Evolutionary conservation across 2,797 vertebrate species (phyloP), one percentile per base, ranked within the genome.

Genomic region (Sebastes umbrosus): DNA sequence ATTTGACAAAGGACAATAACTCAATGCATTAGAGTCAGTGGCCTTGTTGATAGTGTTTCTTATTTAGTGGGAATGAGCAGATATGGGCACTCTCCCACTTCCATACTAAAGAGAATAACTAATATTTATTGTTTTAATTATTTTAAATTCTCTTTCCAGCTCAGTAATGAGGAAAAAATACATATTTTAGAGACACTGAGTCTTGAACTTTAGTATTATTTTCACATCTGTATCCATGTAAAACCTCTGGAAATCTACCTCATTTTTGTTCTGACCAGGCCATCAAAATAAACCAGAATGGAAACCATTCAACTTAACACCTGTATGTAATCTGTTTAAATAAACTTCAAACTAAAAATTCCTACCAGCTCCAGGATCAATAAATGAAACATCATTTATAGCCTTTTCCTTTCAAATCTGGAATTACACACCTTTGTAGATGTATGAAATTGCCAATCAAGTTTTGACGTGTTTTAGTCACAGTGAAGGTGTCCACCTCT

Each of bases 271-370:
- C 29, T 62, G 54, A 62, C 2, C 22, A n/a, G 16, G 72, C 46
- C 12, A 13, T 50, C 24, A 80, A 84, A 84, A 86, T 46, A 87
- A 87, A 79, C 27, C 34, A n/a, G 12, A 25, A 14, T n/a, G 60
- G 29, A 39, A 52, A 52, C 13, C 1, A 3, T 65, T 77, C 12
- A 68, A 46, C 24, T 0, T 52, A 50, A 86, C 73, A 57, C 55
- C 16, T 75, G 81, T 13, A 0, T 66, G 25, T 39, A 10, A 62
- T 77, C 20, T 63, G n/a, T 75, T 73, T 0, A 69, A 80, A 81
- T 78, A 63, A 75, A 78, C 63, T 6, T 67, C 13, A 8, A 69
- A 60, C 60, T 14, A 13, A 25, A 55, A 39, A 79, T 3, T 9
- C 72, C 62, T 7, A 1, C 31, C 16, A 70, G 46, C 36, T 71